Evolutionary conservation across 2,888 invertebrate genomes (phyloP).

Genomic region (Octodonta nipae): DNA sequence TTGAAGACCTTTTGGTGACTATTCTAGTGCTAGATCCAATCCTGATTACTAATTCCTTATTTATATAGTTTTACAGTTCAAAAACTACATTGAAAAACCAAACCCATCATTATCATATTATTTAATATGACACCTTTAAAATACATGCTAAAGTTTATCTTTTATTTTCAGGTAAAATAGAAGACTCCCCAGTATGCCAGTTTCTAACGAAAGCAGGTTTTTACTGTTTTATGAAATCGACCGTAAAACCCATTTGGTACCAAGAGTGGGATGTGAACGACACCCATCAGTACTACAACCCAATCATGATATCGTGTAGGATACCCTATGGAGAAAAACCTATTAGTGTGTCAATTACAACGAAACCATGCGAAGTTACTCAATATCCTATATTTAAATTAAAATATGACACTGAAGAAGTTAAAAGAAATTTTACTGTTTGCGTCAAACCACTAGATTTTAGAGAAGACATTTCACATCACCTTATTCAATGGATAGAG

Average conservation of each 20-base stretch:
- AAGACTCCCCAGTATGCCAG: too few species aligned
- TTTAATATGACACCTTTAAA: too few species aligned
- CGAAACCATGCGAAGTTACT: conserved; percentile 36
- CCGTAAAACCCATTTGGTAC: conserved; percentile 49
- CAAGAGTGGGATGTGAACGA: conserved; percentile 43
- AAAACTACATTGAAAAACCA: too few species aligned
- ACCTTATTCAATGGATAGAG: conserved; percentile 59
- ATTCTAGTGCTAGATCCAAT: too few species aligned
- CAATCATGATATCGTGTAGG: conserved; percentile 50
- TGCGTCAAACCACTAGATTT: conserved; percentile 63
- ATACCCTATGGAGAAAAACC: conserved; percentile 39
- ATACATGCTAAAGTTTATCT: too few species aligned
- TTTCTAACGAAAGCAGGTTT: too few species aligned
- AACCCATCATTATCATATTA: too few species aligned
- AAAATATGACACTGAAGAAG: conserved; percentile 3
- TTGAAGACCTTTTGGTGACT: too few species aligned
- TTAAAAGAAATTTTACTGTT: conserved; percentile 37
- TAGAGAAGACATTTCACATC: conserved; percentile 45
- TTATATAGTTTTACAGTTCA: too few species aligned
- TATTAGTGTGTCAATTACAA: conserved; percentile 39
- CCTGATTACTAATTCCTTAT: too few species aligned
- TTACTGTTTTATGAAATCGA: conserved; percentile 33
- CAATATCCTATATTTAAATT: neutral
- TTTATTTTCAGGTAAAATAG: too few species aligned
- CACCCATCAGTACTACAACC: conserved; percentile 38